Percentiles rank a stretch among this genome's conserved stretches.
Conservation (phyloP, 2,113 vertebrate species). For the Syngnathus typhle region DNA sequence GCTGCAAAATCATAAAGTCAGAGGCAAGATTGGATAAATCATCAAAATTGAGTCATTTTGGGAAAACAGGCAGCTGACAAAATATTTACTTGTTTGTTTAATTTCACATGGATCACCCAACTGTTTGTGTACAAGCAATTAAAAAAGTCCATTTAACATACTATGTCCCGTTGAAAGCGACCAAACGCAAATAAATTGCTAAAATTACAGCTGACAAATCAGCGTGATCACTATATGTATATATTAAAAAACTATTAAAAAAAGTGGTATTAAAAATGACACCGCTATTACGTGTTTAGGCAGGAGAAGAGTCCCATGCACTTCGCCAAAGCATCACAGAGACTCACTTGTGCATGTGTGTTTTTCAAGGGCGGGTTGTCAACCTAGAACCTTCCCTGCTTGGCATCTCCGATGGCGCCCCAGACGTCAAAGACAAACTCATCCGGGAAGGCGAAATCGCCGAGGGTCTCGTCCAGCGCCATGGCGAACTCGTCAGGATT, state of each 20-base stretch:
- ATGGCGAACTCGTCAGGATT: slow-evolving; percentile 93
- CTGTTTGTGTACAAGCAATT: background rate
- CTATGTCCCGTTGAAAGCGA: background rate
- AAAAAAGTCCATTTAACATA: background rate
- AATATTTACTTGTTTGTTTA: background rate
- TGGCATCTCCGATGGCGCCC: slow-evolving; percentile 90
- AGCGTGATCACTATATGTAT: background rate
- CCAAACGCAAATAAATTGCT: background rate
- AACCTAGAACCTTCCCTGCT: slow-evolving; percentile 73
- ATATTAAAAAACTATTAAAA: background rate
- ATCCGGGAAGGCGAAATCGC: slow-evolving; percentile 94
- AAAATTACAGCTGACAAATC: slow-evolving; percentile 1
- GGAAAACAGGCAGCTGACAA: background rate
- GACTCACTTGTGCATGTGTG: background rate
- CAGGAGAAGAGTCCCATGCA: background rate
- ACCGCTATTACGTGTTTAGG: background rate
- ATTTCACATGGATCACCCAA: background rate
- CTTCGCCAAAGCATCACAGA: background rate
- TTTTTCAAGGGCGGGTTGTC: background rate
- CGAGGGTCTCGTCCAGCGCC: slow-evolving; percentile 85
- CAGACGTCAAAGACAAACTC: slow-evolving; percentile 96
- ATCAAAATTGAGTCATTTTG: background rate
- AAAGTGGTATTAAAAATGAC: background rate
- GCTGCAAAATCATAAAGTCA: no score
- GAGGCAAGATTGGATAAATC: background rate